A percentile compares a stretch with the other conserved stretches of the same genome.
These are phyloP conservation scores for Gymnosoma rotundatum DNA, from an alignment of 2,888 invertebrate genomes.

Conservation along the genomic window DNA sequence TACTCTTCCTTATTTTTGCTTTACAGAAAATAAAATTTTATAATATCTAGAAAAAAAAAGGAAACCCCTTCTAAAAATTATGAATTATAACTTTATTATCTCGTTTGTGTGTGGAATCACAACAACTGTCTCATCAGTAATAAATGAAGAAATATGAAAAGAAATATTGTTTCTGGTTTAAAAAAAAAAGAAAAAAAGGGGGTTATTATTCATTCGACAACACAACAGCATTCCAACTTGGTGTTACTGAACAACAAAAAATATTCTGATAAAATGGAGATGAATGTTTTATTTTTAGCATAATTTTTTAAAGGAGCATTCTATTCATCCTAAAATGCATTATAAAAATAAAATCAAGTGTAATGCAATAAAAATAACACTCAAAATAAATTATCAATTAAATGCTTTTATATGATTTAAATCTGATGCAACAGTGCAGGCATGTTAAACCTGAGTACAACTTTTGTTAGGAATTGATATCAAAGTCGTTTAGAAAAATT, in stretches of 20 bases:
- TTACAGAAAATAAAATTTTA: constrained; percentile 14
- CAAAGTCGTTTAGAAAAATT: no score
- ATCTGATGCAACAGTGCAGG: no score
- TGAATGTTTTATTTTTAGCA: constrained; percentile 55
- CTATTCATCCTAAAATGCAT: not conserved
- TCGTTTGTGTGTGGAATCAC: constrained; percentile 26
- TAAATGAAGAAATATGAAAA: constrained; percentile 10
- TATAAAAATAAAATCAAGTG: not conserved
- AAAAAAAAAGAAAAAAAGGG: not conserved
- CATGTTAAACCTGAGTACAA: not conserved
- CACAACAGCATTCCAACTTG: constrained; percentile 28
- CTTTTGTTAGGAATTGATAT: no score
- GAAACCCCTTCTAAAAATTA: constrained; percentile 26
- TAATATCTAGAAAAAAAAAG: constrained; percentile 6
- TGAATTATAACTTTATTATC: constrained; percentile 64
- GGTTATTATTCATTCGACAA: constrained; percentile 22
- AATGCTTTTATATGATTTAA: no score
- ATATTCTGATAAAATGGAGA: constrained; percentile 21
- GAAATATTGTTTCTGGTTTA: constrained; percentile 1
- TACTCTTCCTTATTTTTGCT: constrained; percentile 16
- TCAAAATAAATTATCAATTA: not conserved
- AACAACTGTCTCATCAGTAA: constrained; percentile 39
- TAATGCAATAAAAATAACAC: not conserved
- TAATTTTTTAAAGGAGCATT: not conserved
- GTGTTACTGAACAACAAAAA: constrained; percentile 24